Evolutionary conservation across 2,113 vertebrate species (phyloP).

Genomic region (Saccopteryx leptura): DNA sequence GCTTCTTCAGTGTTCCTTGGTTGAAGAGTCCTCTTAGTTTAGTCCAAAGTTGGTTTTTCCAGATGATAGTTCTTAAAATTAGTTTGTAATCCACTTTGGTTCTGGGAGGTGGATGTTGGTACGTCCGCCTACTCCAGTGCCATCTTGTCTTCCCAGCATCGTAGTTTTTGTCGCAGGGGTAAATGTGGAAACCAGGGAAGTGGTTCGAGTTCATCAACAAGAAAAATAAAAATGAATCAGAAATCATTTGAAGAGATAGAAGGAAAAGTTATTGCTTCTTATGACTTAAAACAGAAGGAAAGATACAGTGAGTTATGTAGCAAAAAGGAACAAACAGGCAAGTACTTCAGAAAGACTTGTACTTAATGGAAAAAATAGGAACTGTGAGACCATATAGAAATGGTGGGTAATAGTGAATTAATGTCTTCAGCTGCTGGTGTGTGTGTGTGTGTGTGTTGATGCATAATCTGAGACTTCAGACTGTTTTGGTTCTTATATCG

Average conservation of each 20-base stretch:
- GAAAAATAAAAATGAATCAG: slow-evolving; percentile 25
- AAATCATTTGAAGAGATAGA: slow-evolving; percentile 8
- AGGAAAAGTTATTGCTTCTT: slow-evolving; percentile 43
- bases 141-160: too few species aligned
- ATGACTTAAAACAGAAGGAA: slow-evolving; percentile 14
- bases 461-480: neutral
- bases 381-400: neutral
- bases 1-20: too few species aligned
- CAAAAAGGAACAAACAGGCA: neutral
- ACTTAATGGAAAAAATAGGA: neutral
- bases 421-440: neutral
- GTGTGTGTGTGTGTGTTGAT: neutral
- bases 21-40: too few species aligned
- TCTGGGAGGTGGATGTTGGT: too few species aligned
- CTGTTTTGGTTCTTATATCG: neutral
- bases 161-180: neutral
- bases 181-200: slow-evolving; percentile 26
- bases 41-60: too few species aligned
- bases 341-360: slow-evolving; percentile 44
- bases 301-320: neutral
- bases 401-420: neutral
- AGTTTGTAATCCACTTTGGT: too few species aligned
- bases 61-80: too few species aligned
- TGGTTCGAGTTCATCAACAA: slow-evolving; percentile 10
- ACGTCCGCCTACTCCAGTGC: too few species aligned